Percentiles rank a stretch among this genome's conserved stretches.
These are phyloP conservation scores for Mercenaria mercenaria DNA, from an alignment of 1,140 invertebrate genomes.

Conservation along the genomic window DNA sequence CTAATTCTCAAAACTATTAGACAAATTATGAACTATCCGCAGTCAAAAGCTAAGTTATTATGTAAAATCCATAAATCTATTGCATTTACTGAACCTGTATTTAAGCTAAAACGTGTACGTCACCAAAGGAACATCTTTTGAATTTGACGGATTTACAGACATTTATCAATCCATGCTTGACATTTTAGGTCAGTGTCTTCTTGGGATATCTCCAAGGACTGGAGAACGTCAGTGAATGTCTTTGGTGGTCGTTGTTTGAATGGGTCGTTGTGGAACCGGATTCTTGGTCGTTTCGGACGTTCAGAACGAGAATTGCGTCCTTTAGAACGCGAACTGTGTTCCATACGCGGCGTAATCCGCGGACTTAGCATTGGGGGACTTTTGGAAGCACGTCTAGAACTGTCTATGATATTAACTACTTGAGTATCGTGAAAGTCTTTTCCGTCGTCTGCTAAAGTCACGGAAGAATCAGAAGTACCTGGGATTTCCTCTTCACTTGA, in stretches of 20 bases:
- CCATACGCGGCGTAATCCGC: conserved; percentile 15
- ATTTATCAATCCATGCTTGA: conserved; percentile 59
- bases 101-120: no score
- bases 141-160: not conserved
- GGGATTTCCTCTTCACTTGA: conserved; percentile 66
- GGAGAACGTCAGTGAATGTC: conserved; percentile 44
- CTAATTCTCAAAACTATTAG: no score
- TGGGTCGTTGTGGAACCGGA: conserved; percentile 54
- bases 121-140: no score
- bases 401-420: not conserved
- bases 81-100: no score
- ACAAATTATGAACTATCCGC: no score
- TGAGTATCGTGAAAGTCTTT: conserved; percentile 23
- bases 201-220: conserved; percentile 36
- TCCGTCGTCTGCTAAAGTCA: conserved; percentile 18
- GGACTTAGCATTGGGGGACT: conserved; percentile 44
- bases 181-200: conserved; percentile 58
- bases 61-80: no score
- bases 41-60: no score
- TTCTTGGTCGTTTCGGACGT: conserved; percentile 39
- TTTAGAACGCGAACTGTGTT: conserved; percentile 47
- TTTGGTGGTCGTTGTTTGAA: conserved; percentile 40
- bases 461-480: conserved; percentile 33
- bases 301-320: conserved; percentile 11
- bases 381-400: not conserved